Evolutionary conservation across 35 echinoderm and acorn worm genomes (phyloP), one percentile per base, ranked within the genome.

Genomic region (Acanthaster planci): DNA sequence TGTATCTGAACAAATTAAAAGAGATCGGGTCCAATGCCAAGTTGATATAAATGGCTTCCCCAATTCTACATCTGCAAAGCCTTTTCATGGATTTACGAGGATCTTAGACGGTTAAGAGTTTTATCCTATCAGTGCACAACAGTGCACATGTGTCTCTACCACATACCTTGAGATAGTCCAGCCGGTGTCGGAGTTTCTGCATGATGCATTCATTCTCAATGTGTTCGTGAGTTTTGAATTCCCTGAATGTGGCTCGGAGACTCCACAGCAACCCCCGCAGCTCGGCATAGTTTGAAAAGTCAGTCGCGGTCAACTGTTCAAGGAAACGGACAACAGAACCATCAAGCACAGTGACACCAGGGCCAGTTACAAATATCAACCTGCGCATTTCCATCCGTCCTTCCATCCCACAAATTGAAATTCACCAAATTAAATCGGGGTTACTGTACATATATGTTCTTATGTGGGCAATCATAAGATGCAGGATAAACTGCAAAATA

Each of bases 191-290:
- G 10, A 97, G 91, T 88, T 89, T 97, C 82, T 90, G 88, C 95
- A 97, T 97, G 56, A 97, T 97, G 86, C 88, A 97, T 55, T 97
- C 92, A 91, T 97, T 97, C 79, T 97, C 95, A 67, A 97, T 97
- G 57, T 78, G 82, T 82, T 97, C 95, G 88, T 97, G 95, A 18
- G 88, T 97, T 67, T 97, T 93, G 77, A 97, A 97, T 31, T 97
- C 95, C 9, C 85, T 90, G 85, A 97, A 97, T 0, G 95, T 97
- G 17, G 79, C 55, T 35, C 57, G 87, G 31, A 97, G 76, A 76
- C 80, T 92, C 38, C 81, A 76, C 16, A 97, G 86, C 9, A 97
- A 80, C 15, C 80, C 55, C 35, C 90, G 83, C 38, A 93, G 87
- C 37, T 90, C 88, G 52, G 88, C 35, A 55, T 93, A 90, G 58